phyloP scores from a whole-genome alignment of 2,888 invertebrate species.

The Drosophila ustulata region DNA sequence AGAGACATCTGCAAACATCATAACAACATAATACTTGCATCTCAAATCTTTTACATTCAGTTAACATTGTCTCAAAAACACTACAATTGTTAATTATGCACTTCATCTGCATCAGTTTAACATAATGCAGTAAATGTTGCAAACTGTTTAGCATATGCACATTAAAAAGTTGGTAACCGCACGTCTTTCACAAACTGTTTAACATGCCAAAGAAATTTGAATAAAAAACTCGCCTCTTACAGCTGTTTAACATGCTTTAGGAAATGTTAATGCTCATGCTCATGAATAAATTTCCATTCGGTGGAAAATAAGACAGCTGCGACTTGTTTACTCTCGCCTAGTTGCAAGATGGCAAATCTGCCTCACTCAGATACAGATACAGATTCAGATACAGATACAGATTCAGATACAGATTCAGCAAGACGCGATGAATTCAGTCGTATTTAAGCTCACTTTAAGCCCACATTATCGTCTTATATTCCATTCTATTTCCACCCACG shows the following conservation, averaged over 20 bases:
- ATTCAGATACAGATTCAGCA: not conserved
- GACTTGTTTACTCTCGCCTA: conserved; percentile 1
- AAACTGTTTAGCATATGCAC: not conserved
- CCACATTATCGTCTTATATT: not conserved
- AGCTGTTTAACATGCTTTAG: conserved; percentile 5
- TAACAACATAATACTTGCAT: no score
- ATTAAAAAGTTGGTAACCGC: conserved; percentile 7
- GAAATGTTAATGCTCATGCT: conserved; percentile 10
- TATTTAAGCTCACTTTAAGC: not conserved
- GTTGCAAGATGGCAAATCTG: not conserved
- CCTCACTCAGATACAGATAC: not conserved
- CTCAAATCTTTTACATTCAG: no score
- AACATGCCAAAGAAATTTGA: conserved; percentile 6
- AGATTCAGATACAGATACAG: not conserved
- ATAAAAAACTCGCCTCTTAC: not conserved
- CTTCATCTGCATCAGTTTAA: not conserved
- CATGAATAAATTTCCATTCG: conserved; percentile 25
- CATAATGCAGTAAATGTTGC: not conserved
- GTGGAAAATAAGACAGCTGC: conserved; percentile 12
- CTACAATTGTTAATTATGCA: not conserved
- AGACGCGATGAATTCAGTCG: no score
- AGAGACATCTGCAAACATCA: no score
- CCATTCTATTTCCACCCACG: no score
- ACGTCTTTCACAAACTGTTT: not conserved
- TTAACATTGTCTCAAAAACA: no score